These are phyloP conservation scores for Neolamprologus caudopunctatus DNA, from an alignment of 2,113 vertebrate genomes.

Conservation along the genomic window DNA sequence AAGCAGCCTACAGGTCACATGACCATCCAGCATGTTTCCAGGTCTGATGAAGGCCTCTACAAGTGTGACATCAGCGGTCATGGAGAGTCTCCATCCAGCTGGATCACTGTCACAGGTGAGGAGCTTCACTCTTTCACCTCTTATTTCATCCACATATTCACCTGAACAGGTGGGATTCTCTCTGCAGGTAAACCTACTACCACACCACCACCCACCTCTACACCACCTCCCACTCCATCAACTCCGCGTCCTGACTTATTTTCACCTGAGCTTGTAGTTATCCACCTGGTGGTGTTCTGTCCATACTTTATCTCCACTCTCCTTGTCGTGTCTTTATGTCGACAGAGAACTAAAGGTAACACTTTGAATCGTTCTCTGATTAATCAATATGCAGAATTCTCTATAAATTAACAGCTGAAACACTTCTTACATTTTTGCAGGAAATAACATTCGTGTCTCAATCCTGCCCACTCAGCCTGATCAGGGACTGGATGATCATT, in stretches of 20 bases:
- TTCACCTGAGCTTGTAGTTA: not conserved
- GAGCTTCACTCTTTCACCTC: accelerated
- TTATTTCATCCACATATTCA: no score
- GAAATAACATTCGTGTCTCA: not conserved
- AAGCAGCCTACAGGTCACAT: no score
- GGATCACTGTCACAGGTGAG: no score
- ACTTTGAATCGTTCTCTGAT: accelerated
- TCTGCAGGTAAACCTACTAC: accelerated
- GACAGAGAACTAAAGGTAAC: not conserved
- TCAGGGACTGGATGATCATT: not conserved
- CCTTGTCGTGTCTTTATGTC: not conserved
- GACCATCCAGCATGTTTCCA: no score
- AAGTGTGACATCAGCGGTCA: no score
- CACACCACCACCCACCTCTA: not conserved
- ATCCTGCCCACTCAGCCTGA: not conserved
- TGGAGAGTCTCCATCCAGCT: no score
- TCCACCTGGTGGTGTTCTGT: accelerated
- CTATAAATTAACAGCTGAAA: not conserved
- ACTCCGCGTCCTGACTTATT: accelerated
- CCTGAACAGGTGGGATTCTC: no score
- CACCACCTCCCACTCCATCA: not conserved
- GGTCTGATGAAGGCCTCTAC: no score
- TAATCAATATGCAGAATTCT: not conserved
- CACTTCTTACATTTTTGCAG: not conserved
- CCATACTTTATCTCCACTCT: not conserved